Evolutionary conservation across 2,797 vertebrate genomes (phyloP).

Genomic region (Phoxinus dragarum): DNA sequence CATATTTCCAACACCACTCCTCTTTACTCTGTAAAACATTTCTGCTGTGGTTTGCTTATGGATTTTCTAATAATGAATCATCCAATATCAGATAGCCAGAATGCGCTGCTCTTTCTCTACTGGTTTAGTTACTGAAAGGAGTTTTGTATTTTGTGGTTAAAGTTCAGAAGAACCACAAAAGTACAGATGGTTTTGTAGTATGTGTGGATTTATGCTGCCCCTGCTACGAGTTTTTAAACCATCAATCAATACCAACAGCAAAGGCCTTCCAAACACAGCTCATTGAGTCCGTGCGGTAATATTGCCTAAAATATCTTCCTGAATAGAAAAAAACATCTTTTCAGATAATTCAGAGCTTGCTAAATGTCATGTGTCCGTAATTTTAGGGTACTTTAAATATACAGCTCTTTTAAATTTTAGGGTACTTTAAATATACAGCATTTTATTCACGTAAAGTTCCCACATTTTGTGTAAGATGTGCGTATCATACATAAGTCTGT

Average conservation of each 20-base stretch:
- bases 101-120: background rate
- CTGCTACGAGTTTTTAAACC: conserved; percentile 14
- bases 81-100: conserved; percentile 6
- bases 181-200: conserved; percentile 13
- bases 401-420: conserved; percentile 5
- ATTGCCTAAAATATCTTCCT: background rate
- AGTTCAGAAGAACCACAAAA: conserved; percentile 16
- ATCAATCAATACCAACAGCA: background rate
- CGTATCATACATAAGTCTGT: conserved; percentile 3
- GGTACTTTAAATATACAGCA: background rate
- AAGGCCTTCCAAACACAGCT: conserved; percentile 2
- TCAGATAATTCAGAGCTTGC: background rate
- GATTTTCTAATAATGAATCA: conserved; percentile 7
- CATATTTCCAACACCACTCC: background rate
- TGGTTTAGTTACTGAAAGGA: conserved; percentile 1
- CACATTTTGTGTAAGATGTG: background rate
- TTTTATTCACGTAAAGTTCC: background rate
- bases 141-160: conserved; percentile 12
- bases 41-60: background rate
- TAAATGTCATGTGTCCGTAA: conserved; percentile 20
- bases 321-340: background rate
- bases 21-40: background rate
- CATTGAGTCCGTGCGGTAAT: background rate
- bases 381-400: background rate
- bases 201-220: background rate